Conservation (phyloP, 2,797 vertebrate genomes). For the Onychomys arenicola region DNA sequence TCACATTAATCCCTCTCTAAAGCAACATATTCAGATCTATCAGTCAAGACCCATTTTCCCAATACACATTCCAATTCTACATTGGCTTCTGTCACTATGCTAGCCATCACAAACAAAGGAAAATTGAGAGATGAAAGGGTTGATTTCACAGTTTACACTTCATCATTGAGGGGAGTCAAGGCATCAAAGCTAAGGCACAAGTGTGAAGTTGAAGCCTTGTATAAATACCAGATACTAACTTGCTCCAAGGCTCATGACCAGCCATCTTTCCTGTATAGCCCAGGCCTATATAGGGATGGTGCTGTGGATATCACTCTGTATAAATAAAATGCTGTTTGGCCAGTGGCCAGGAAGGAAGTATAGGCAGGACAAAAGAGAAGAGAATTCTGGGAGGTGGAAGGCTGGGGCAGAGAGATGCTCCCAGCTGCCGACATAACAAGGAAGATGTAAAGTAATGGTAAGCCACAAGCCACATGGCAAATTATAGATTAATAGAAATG, state of each 20-base stretch:
- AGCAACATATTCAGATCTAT: neutral
- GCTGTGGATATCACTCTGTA: no score
- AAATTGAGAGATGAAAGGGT: neutral
- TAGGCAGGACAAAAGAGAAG: no score
- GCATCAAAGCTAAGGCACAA: neutral
- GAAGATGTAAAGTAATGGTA: no score
- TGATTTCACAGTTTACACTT: neutral
- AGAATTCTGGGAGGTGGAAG: no score
- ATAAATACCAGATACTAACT: neutral
- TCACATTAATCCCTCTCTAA: no score
- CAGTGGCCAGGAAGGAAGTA: no score
- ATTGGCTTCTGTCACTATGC: neutral
- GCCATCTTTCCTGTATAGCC: neutral
- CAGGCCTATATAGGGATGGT: neutral
- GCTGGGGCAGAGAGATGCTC: no score
- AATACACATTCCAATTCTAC: neutral
- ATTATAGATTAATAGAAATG: no score
- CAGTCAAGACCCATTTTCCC: neutral
- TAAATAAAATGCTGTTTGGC: no score
- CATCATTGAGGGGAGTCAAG: neutral
- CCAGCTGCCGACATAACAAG: no score
- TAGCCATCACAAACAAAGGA: neutral
- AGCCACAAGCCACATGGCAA: no score
- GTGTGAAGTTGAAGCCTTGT: neutral
- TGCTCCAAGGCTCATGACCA: neutral